These are phyloP conservation scores for Stenodema calcarata DNA, from an alignment of 2,888 invertebrate species.

Conservation along the genomic window DNA sequence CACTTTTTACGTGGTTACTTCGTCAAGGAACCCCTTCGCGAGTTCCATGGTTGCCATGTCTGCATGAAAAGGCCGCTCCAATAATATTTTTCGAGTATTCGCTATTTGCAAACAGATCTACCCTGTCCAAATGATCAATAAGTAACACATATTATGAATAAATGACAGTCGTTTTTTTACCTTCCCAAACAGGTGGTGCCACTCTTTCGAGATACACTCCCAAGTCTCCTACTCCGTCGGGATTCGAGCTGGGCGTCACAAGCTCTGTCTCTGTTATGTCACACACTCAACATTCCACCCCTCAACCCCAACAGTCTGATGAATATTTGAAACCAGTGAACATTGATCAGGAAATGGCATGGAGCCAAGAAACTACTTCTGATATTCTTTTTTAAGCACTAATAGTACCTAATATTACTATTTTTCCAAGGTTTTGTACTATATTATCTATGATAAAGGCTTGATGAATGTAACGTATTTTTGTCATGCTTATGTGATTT, in stretches of 20 bases:
- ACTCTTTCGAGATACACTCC: conserved; percentile 82
- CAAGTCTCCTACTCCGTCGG: conserved; percentile 69
- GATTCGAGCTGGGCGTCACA: conserved; percentile 82
- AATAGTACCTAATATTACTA: not conserved
- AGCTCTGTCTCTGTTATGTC: conserved; percentile 63
- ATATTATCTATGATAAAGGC: conserved; percentile 8
- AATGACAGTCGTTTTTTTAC: no score
- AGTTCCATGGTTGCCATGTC: no score
- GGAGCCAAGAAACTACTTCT: conserved; percentile 62
- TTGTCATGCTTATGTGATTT: conserved; percentile 35
- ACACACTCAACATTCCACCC: conserved; percentile 58
- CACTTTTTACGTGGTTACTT: no score
- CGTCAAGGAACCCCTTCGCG: no score
- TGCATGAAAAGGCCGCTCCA: no score
- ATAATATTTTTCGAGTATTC: no score
- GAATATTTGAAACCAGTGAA: conserved; percentile 60
- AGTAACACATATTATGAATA: no score
- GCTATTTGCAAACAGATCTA: no score
- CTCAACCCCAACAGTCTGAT: conserved; percentile 57
- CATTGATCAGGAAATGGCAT: conserved; percentile 60
- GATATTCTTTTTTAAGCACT: conserved; percentile 61
- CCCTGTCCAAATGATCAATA: no score
- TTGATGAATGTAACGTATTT: conserved; percentile 39
- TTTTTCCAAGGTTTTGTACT: conserved; percentile 35
- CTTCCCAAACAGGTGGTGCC: conserved; percentile 59